Conservation (phyloP, 1,140 invertebrate genomes). For the Drosophila ercepeae region DNA sequence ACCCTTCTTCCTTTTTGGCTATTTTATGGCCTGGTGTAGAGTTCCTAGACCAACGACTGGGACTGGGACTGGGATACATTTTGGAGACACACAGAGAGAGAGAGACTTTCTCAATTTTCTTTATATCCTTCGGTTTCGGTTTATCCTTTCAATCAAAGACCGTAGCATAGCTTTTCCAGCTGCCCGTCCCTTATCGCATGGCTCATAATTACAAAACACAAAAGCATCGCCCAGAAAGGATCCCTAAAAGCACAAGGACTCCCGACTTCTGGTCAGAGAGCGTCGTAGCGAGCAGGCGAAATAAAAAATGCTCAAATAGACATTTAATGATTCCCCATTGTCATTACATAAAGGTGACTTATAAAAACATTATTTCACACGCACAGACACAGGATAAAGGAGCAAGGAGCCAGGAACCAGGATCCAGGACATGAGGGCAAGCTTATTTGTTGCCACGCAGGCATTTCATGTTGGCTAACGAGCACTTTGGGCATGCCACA, state of each 20-base stretch:
- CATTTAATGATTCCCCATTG: constrained; percentile 82
- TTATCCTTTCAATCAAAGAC: constrained; percentile 29
- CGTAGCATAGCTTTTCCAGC: background rate
- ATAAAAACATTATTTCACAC: constrained; percentile 81
- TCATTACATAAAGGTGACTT: constrained; percentile 80
- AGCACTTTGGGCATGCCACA: constrained; percentile 63
- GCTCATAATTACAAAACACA: constrained; percentile 27
- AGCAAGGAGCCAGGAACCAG: background rate
- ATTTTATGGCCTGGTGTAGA: constrained; percentile 44
- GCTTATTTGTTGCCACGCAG: constrained; percentile 68
- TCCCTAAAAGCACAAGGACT: constrained; percentile 2
- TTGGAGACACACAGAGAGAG: background rate
- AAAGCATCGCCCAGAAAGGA: background rate
- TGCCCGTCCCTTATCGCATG: background rate
- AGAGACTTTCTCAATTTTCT: constrained; percentile 25
- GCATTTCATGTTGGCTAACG: constrained; percentile 75
- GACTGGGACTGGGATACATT: constrained; percentile 14
- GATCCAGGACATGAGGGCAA: constrained; percentile 52
- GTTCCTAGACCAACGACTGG: constrained; percentile 22
- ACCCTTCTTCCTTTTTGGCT: constrained; percentile 8
- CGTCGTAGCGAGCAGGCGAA: background rate
- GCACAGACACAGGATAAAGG: constrained; percentile 15
- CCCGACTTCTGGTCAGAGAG: background rate
- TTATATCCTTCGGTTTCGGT: background rate
- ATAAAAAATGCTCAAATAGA: constrained; percentile 64